Evolutionary conservation across 1,140 invertebrate species (phyloP), one percentile per base, ranked within the genome.

Genomic region (Zaprionus davidi): DNA sequence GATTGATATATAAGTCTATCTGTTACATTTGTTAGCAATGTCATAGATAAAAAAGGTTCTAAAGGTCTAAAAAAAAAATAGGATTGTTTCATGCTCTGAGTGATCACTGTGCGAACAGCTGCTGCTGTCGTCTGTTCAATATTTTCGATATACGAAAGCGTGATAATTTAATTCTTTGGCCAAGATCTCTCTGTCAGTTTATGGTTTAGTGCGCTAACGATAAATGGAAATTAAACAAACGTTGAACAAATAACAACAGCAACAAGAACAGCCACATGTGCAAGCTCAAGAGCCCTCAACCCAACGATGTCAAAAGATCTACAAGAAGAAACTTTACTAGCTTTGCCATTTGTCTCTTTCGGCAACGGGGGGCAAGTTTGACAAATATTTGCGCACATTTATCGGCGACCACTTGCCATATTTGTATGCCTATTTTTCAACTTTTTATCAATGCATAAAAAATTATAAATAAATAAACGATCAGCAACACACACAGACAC

Each of bases 381-480:
- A 57, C 51, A 64, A 69, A 69, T 78, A 78, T 74, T 68, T 78
- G 66, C 76, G 20, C 59, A 64, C 55, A 67, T 76, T 78, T 78
- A 78, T 65, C 65, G 53, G 55, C 71, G 41, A 69, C 71, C 58
- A 78, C 65, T 64, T 69, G 71, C 65, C 66, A 75, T 77, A 81
- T 86, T 78, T 84, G 70, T 57, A 72, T 71, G 63, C n/a, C 69
- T 66, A 84, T 81, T 81, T 83, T 83, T 64, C 44, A 66, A 67
- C 62, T 71, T 85, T 41, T 82, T 86, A 85, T 86, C 79, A 82
- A 79, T 71, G 51, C 68, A 78, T 80, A 82, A 72, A 82, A 81
- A 78, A 63, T 26, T 46, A 63, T 57, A 24, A 56, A 59, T 58
- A 75, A 70, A 59, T 57, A 69, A 44, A 34, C 57, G 36, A 55